Base-by-base conservation (phyloP, 2,797 vertebrate genomes). In the Hapalemur alaotrensis region DNA sequence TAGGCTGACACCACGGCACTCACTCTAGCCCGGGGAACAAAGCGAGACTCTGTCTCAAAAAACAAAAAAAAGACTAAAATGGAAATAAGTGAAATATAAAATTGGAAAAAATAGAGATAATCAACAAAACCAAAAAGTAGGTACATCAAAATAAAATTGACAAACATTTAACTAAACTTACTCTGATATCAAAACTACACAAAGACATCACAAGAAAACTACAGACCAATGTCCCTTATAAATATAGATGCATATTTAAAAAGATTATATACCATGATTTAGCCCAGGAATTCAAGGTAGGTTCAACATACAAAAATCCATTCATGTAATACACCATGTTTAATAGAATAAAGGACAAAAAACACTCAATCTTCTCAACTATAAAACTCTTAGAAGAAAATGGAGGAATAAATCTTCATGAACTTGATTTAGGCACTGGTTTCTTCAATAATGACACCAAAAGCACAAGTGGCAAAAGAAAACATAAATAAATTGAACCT, bases 91-190 rank as follows among this genome's bases (percentile, higher is more conserved):
- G 23, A 65, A 83, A 43, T 67, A 88, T 1, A 91, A 46, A 93
- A 54, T 70, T 80, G 30, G 14, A 80, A 80, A 69, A 82, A 61
- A 41, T n/a, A 81, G 30, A 50, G 25, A 80, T 79, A 82, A 38
- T 28, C 75, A 81, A 75, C 54, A 89, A 95, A 95, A 28, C 38
- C 81, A 75, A 70, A 80, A 90, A 82, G 48, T 10, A 86, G 48
- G 4, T 50, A 50, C 25, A 3, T 52, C 52, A 35, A 63, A 52
- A 52, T 18, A 78, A 63, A 70, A 78, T 28, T 82, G 43, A 84
- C 20, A 69, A 81, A 50, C 15, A 59, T 54, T 78, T 63, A 84
- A 89, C 78, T 86, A 89, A 61, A 50, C 52, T 97, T 61, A 67
- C 22, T 63, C 59, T 57, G 41, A 59, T 78, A 82, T 48, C 48